These are phyloP conservation scores for Dicrurus megarhynchus DNA, from an alignment of 2,113 vertebrate genomes.

Conservation along the genomic window DNA sequence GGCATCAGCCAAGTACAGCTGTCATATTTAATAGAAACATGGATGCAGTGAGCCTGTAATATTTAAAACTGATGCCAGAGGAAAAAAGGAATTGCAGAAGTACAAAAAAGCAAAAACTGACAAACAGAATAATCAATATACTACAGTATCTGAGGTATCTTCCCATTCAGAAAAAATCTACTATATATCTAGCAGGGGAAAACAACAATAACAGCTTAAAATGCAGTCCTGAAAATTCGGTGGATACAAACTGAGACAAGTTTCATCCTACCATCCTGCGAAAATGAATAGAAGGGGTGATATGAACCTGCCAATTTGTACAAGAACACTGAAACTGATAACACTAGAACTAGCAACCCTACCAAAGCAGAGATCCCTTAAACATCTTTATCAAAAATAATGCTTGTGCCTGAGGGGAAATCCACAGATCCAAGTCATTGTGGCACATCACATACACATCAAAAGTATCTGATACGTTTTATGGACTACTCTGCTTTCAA, in stretches of 20 bases:
- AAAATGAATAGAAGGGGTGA: not conserved
- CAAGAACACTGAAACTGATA: not conserved
- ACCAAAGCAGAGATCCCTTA: not conserved
- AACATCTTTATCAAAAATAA: not conserved
- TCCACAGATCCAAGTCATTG: not conserved
- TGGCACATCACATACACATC: not conserved
- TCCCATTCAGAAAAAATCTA: not conserved
- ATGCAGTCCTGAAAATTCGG: not conserved
- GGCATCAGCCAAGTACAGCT: not conserved
- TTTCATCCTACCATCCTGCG: not conserved
- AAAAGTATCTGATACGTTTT: not conserved
- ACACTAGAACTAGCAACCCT: not conserved
- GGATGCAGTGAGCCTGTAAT: not conserved
- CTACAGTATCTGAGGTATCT: not conserved
- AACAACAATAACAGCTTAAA: not conserved
- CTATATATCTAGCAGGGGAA: not conserved
- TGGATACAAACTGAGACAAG: not conserved
- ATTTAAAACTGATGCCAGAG: not conserved
- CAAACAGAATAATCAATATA: not conserved
- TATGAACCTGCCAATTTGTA: not conserved
- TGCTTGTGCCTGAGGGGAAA: not conserved
- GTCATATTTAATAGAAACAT: not conserved
- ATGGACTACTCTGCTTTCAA: not conserved
- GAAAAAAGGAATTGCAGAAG: not conserved
- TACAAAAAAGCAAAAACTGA: not conserved